Evolutionary conservation across 2,888 invertebrate genomes (phyloP), one percentile per base, ranked within the genome.

Genomic region (Dromius quadrimaculatus): DNA sequence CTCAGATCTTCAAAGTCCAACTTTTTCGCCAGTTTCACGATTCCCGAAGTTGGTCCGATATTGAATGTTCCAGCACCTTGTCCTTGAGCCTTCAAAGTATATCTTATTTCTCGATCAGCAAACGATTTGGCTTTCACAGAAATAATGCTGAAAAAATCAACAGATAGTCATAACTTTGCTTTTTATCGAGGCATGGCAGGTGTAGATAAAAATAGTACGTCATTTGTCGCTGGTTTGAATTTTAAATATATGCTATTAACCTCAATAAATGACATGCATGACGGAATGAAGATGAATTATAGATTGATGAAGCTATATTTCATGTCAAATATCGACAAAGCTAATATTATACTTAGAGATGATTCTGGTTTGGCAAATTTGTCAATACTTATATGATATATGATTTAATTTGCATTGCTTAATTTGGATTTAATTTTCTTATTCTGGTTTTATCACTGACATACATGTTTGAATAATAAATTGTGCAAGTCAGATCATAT

Each of bases 61-160:
- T 95, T 96, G 83, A 97, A 97, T 6, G 96, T 96, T 50, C 96
- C 96, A 5, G 95, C 94, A 6, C 95, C 95, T 83, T 94, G 95
- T 2, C 95, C 95, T 82, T 95, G 94, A 0, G 97, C 96, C 81
- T 95, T 94, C 73, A 98, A 83, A 0, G 96, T 95, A 84, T 97
- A 98, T n/a, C 95, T 91, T 76, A 97, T 96, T 83, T 96, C 95
- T 66, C 96, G 91, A 83, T 97, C 96, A 73, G 97, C 97, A 80
- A 98, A 98, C 0, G 97, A 96, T 83, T 97, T 97, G 1, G 98
- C 98, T 85, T 97, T 95, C 74, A 98, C 95, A 32, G 96, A 95
- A 81, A 97, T 95, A 66, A 97, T 96, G 82, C 97, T 97, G 88
- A 71, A 87, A 87, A 76, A 74, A 66, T 11, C n/a, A 9, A 54